Evolutionary conservation across 1,140 invertebrate species (phyloP).

Genomic region (Pollicipes pollicipes): DNA sequence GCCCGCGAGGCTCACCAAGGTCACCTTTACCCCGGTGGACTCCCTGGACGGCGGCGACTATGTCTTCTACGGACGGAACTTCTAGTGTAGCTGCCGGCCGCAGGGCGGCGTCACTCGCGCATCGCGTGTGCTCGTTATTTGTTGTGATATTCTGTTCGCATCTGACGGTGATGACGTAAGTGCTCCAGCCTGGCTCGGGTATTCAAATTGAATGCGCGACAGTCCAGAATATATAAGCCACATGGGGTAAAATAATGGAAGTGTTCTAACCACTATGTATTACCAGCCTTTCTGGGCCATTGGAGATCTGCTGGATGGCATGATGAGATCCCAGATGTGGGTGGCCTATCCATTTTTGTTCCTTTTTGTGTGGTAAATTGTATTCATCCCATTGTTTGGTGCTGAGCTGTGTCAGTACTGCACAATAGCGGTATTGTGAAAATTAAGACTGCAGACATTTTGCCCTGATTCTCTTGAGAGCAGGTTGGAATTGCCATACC

Average conservation of each 20-base stretch:
- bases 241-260: not conserved
- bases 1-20: constrained; percentile 4
- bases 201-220: not conserved
- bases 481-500: not conserved
- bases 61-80: not conserved
- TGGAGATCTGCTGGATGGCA: not conserved
- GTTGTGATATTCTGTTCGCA: not conserved
- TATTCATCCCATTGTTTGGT: not conserved
- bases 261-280: not conserved
- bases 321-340: not conserved
- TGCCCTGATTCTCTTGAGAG: not conserved
- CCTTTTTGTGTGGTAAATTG: not conserved
- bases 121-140: not conserved
- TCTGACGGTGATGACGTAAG: not conserved
- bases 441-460: not conserved
- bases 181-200: too few species aligned
- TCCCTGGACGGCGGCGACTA: not conserved
- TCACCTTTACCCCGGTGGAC: constrained; percentile 6
- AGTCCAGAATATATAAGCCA: not conserved
- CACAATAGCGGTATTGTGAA: not conserved
- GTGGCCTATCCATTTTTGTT: too few species aligned
- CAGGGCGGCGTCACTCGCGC: not conserved
- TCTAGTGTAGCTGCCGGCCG: not conserved
- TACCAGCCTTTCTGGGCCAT: not conserved
- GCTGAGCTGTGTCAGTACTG: not conserved